A percentile compares a stretch with the other conserved stretches of the same genome.
Evolutionary conservation across 2,113 vertebrate species (phyloP).

Genomic region (Sardina pilchardus): DNA sequence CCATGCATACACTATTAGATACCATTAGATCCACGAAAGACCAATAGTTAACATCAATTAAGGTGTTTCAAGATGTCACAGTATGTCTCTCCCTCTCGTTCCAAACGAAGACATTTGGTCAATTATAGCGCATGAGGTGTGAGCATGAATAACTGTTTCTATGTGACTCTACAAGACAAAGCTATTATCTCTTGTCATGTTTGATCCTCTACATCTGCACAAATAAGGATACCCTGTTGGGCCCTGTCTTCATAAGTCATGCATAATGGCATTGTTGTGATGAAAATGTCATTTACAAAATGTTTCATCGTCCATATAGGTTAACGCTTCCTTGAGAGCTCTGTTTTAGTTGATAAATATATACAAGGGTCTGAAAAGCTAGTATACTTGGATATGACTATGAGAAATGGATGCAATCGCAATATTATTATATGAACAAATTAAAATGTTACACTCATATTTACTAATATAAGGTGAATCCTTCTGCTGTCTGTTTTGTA

Average conservation of each 20-base stretch:
- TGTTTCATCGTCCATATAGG: neutral
- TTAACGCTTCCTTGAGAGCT: neutral
- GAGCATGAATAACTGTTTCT: neutral
- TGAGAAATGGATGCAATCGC: no score
- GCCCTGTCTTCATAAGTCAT: neutral
- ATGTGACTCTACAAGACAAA: no score
- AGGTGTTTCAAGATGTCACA: neutral
- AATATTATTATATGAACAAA: no score
- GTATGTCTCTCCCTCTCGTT: neutral
- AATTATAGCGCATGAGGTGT: neutral
- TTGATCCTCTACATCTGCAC: no score
- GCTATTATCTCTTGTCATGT: no score
- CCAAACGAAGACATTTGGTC: neutral
- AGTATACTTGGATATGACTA: no score
- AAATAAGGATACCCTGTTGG: no score
- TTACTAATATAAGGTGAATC: no score
- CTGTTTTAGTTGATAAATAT: neutral
- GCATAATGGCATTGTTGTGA: neutral
- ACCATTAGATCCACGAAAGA: neutral
- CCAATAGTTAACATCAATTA: neutral
- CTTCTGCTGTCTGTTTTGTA: no score
- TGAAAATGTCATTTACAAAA: neutral
- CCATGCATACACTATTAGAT: neutral
- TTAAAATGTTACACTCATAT: no score
- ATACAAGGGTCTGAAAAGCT: no score